phyloP scores from a whole-genome alignment of 1,140 invertebrate genomes.

The Trichonephila clavata region DNA sequence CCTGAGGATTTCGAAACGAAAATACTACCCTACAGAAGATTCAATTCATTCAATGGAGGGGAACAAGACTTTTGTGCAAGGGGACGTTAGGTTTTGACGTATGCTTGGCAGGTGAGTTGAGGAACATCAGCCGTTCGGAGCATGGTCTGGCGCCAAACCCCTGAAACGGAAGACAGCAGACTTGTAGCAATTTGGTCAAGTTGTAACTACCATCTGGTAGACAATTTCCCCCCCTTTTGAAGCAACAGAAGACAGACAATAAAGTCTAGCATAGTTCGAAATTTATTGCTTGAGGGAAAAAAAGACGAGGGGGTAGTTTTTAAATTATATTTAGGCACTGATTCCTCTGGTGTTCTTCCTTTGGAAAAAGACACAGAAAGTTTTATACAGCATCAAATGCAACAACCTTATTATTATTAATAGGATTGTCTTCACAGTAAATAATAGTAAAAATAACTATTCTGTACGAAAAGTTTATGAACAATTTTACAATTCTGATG shows the following conservation, averaged over 20 bases:
- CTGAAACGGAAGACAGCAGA: not conserved
- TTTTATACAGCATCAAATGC: no score
- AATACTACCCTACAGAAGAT: not conserved
- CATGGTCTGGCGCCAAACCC: not conserved
- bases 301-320: no score
- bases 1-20: not conserved
- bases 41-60: not conserved
- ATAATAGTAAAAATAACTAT: no score
- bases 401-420: no score
- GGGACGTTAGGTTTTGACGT: slow-evolving; percentile 12
- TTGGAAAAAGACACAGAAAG: no score
- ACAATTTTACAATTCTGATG: no score
- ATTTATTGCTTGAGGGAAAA: no score
- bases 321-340: no score
- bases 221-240: not conserved
- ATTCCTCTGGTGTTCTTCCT: no score
- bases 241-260: not conserved
- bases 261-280: not conserved
- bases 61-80: not conserved
- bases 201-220: slow-evolving; percentile 15
- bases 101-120: slow-evolving; percentile 55
- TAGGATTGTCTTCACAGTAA: no score
- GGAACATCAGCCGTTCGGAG: not conserved
- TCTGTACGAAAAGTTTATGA: no score
- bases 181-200: slow-evolving; percentile 29